Base-by-base conservation (phyloP, 2,888 invertebrate species). In the Tuberolachnus salignus region DNA sequence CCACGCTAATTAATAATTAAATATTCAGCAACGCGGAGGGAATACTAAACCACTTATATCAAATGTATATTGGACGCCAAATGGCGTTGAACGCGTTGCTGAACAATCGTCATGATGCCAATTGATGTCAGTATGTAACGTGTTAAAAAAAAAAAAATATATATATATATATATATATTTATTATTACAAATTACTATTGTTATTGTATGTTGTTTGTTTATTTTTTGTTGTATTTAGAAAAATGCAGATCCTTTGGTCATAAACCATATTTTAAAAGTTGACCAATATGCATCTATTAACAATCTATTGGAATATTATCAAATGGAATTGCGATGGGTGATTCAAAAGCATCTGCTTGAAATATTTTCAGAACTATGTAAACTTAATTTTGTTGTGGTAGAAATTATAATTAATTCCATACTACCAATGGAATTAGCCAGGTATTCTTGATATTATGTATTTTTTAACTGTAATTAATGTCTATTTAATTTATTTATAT, bases 281-380 rank as follows among this genome's bases (percentile, higher is more conserved):
- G 80, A 80, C 85, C 91, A 92, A 81, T 97, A 94, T 85, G 91
- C 91, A 81, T 92, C 92, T 83, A 92, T 97, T 23, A 90, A 91
- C 59, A 92, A 93, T 80, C 87, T 98, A 80, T 93, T 95, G 78
- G 92, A 94, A 84, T 97, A 95, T 87, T 97, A 97, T 86, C 97
- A 97, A 88, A 97, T 97, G 97, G 97, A 97, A 86, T 91, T 92
- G 0, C 88, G 94, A 82, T 94, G 94, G 94, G 91, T 92, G 0
- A 91, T 95, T 81, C 89, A 95, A 82, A 91, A 93, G 84, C 87
- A 94, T 13, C 87, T 97, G 59, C 86, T 97, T 80, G 89, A 95
- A 88, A 92, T 94, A 10, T 95, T 97, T 85, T 93, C 93, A 23
- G 92, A 93, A 46, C 91, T 96, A 89, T 95, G 95, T 84, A 92